Evolutionary conservation across 2,888 invertebrate genomes (phyloP).

Genomic region (Mactromeris polynyma): DNA sequence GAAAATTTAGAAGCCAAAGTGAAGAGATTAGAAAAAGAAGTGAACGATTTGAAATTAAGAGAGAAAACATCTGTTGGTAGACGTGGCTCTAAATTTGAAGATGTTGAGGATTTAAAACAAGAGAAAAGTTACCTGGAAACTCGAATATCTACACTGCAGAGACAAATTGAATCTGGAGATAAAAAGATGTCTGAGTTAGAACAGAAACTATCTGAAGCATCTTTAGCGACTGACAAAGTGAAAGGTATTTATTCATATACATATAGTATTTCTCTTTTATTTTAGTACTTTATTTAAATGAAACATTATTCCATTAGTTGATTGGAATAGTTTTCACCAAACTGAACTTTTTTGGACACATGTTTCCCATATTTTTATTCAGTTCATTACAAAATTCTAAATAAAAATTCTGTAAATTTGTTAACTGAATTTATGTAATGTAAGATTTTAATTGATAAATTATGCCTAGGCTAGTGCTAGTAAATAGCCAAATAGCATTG

Average conservation of each 20-base stretch:
- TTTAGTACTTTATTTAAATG: not conserved
- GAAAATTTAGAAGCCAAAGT: constrained; percentile 85
- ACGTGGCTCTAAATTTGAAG: constrained; percentile 75
- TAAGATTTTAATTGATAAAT: too few species aligned
- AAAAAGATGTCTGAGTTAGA: constrained; percentile 87
- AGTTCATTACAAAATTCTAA: too few species aligned
- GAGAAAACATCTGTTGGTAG: constrained; percentile 42
- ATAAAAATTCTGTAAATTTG: too few species aligned
- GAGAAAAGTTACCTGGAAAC: constrained; percentile 74
- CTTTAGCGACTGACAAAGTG: constrained; percentile 44
- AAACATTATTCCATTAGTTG: not conserved
- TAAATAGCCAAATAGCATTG: too few species aligned
- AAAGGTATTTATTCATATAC: constrained; percentile 42
- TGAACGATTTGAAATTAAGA: constrained; percentile 72
- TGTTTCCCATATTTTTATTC: too few species aligned
- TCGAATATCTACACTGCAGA: constrained; percentile 56
- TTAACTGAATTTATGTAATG: too few species aligned
- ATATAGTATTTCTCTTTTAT: too few species aligned
- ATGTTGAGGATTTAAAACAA: constrained; percentile 86
- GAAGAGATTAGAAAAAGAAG: constrained; percentile 86
- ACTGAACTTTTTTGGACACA: too few species aligned
- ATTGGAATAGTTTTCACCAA: too few species aligned
- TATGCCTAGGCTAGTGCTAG: too few species aligned
- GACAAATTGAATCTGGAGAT: constrained; percentile 70
- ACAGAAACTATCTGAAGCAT: constrained; percentile 84